A percentile compares a stretch with the other conserved stretches of the same genome.
Conservation (phyloP, 2,113 vertebrate genomes). For the Anarrhichthys ocellatus region DNA sequence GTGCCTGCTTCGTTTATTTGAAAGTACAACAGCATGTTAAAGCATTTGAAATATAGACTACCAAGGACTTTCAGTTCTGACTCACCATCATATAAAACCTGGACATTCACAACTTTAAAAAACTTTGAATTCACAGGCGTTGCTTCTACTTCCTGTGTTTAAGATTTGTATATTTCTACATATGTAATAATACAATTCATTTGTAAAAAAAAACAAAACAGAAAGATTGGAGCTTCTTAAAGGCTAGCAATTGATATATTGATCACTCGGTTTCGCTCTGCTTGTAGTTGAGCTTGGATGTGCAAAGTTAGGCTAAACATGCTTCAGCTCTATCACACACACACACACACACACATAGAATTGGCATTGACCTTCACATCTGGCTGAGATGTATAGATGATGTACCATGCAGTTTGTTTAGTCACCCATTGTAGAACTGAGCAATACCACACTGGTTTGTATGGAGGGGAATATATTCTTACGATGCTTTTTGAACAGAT, state of each 20-base stretch:
- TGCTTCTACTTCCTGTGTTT: background rate
- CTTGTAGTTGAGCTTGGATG: no score
- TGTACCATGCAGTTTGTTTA: background rate
- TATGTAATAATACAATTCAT: background rate
- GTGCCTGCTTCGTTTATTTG: no score
- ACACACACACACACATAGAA: no score
- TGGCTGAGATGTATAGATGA: background rate
- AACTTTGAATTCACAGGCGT: no score
- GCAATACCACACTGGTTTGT: background rate
- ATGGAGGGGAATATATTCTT: conserved; percentile 68
- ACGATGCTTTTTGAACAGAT: background rate
- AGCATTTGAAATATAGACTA: background rate
- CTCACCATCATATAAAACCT: background rate
- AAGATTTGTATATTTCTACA: no score
- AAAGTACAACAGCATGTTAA: no score
- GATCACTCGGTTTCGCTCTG: no score
- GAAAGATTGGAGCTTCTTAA: no score
- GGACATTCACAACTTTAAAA: background rate
- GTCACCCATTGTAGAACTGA: background rate
- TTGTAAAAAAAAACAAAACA: no score
- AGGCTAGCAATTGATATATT: no score
- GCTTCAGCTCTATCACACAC: no score
- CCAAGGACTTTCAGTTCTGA: background rate
- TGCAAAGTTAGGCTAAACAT: no score
- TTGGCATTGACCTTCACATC: background rate